These are phyloP conservation scores for Acleris sparsana DNA, from an alignment of 2,888 invertebrate genomes.

Conservation along the genomic window DNA sequence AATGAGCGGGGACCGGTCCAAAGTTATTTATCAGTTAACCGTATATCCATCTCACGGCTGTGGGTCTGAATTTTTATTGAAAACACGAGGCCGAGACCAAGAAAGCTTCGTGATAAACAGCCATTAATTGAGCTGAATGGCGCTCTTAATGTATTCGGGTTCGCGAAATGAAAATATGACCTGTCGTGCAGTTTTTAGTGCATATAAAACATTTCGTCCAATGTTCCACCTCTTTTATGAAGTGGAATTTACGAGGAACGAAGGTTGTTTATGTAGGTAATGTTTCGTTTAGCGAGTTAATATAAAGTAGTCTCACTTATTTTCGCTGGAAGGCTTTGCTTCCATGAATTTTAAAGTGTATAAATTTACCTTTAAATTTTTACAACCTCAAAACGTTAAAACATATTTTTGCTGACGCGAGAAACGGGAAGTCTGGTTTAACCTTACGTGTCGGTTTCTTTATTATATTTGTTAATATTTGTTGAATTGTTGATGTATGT, in stretches of 20 bases:
- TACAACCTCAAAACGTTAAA: too few species aligned
- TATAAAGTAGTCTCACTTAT: conserved; percentile 20
- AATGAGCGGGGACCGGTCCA: conserved; percentile 54
- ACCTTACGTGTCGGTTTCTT: too few species aligned
- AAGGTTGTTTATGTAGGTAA: conserved; percentile 28
- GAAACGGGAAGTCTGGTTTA: too few species aligned
- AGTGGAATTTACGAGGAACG: conserved; percentile 30
- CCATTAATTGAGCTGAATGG: conserved; percentile 33
- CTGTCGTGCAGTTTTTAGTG: conserved; percentile 36
- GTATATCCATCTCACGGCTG: conserved; percentile 62
- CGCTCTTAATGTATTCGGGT: conserved; percentile 34
- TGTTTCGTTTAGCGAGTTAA: conserved; percentile 26
- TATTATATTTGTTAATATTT: too few species aligned
- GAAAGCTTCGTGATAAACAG: conserved; percentile 31
- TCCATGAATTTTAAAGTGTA: conserved; percentile 3
- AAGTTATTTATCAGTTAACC: conserved; percentile 71
- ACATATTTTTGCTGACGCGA: too few species aligned
- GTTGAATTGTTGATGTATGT: too few species aligned
- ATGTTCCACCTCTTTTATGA: conserved; percentile 24
- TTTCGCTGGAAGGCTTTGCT: conserved; percentile 7
- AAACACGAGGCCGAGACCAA: conserved; percentile 44
- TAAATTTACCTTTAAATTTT: conserved; percentile 2
- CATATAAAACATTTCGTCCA: conserved; percentile 33
- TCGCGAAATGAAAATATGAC: conserved; percentile 35
- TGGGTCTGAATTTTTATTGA: conserved; percentile 66